These are phyloP conservation scores for Acanthornis magna DNA, from an alignment of 2,797 vertebrate genomes.

Conservation along the genomic window DNA sequence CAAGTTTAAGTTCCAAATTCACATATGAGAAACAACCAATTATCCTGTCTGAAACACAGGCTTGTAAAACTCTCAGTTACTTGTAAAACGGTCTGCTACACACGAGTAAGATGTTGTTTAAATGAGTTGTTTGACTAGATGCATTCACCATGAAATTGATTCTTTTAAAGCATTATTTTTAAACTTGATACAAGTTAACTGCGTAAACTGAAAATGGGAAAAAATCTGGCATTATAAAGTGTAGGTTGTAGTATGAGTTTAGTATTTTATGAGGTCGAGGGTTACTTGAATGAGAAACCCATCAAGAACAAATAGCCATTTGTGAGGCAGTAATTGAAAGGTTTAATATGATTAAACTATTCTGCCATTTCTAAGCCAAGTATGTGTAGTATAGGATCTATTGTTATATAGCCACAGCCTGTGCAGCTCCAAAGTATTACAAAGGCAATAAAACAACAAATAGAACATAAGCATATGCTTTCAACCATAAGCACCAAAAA, in stretches of 20 bases:
- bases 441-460: background rate
- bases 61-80: constrained; percentile 91
- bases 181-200: constrained; percentile 67
- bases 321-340: constrained; percentile 35
- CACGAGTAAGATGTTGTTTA: constrained; percentile 81
- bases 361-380: background rate
- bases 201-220: constrained; percentile 46
- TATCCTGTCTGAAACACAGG: constrained; percentile 87
- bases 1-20: constrained; percentile 82
- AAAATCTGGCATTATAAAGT: constrained; percentile 37
- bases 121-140: constrained; percentile 82
- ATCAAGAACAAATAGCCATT: constrained; percentile 24
- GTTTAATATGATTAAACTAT: background rate
- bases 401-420: background rate
- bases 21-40: constrained; percentile 88
- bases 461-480: background rate
- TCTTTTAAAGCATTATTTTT: constrained; percentile 78
- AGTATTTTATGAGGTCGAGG: constrained; percentile 55
- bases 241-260: background rate
- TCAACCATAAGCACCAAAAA: background rate
- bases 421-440: background rate
- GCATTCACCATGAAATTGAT: constrained; percentile 92
- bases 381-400: background rate
- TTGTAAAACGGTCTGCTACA: constrained; percentile 89
- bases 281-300: constrained; percentile 36